phyloP scores from a whole-genome alignment of 1,140 invertebrate genomes.

The Drosophila carrolli region DNA sequence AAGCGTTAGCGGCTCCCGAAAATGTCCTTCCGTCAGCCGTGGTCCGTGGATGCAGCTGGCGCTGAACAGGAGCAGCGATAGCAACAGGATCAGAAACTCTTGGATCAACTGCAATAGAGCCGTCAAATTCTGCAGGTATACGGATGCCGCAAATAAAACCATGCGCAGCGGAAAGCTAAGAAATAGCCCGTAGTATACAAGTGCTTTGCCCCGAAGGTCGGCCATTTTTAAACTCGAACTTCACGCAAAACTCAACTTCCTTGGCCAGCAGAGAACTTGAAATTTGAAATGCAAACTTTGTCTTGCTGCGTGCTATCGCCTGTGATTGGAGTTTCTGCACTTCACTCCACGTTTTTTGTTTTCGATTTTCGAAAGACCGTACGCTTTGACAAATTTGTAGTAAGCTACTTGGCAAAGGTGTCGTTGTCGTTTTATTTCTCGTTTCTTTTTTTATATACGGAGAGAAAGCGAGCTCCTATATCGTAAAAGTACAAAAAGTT shows the following conservation, averaged over 20 bases:
- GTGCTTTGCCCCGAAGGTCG: not conserved
- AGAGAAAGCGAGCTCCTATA: slow-evolving; percentile 1
- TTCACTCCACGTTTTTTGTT: slow-evolving; percentile 20
- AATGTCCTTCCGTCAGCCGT: too few species aligned
- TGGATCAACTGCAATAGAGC: slow-evolving; percentile 13
- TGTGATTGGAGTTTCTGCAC: slow-evolving; percentile 8
- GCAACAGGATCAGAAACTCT: not conserved
- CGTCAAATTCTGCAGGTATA: slow-evolving; percentile 21
- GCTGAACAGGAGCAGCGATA: too few species aligned
- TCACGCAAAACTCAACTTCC: slow-evolving; percentile 11
- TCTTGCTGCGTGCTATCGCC: slow-evolving; percentile 19
- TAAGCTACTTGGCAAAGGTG: slow-evolving; percentile 52
- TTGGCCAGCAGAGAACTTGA: slow-evolving; percentile 8
- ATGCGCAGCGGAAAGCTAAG: not conserved
- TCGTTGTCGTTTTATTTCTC: slow-evolving; percentile 23
- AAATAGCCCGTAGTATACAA: not conserved
- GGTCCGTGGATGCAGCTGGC: not conserved
- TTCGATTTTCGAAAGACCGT: slow-evolving; percentile 15
- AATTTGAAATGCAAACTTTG: slow-evolving; percentile 46
- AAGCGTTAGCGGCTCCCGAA: not conserved
- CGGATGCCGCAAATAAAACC: slow-evolving; percentile 2
- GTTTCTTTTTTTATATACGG: not conserved
- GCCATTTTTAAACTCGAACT: not conserved
- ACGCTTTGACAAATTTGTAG: slow-evolving; percentile 63
- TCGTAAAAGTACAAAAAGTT: slow-evolving; percentile 68